phyloP scores from a whole-genome alignment of 2,888 invertebrate genomes.

The Nomada ferruginata region DNA sequence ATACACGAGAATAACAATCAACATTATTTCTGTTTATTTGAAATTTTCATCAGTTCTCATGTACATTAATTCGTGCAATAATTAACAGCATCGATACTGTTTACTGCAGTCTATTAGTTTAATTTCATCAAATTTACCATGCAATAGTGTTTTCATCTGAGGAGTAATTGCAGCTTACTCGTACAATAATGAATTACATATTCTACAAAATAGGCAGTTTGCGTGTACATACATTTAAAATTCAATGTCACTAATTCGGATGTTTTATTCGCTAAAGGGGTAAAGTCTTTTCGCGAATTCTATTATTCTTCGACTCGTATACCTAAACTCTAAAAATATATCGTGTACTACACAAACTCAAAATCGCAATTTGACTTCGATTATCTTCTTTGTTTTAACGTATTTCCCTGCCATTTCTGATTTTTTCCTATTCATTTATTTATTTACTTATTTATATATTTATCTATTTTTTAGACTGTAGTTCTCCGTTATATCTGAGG shows the following conservation, averaged over 20 bases:
- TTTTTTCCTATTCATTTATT: no score
- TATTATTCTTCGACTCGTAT: slow-evolving; percentile 1
- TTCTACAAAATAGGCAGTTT: slow-evolving; percentile 56
- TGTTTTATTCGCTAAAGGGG: slow-evolving; percentile 19
- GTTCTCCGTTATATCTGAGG: background rate
- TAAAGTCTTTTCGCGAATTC: slow-evolving; percentile 22
- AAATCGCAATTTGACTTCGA: slow-evolving; percentile 9
- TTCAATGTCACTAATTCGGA: slow-evolving; percentile 42
- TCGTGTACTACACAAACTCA: slow-evolving; percentile 9
- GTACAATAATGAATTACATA: slow-evolving; percentile 27
- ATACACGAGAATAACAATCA: slow-evolving; percentile 27
- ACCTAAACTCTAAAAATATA: slow-evolving; percentile 23
- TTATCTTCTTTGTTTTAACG: background rate
- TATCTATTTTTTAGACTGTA: background rate
- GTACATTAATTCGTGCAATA: slow-evolving; percentile 28
- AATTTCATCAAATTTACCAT: background rate
- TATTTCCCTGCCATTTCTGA: background rate
- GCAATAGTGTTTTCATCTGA: background rate
- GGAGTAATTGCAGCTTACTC: background rate
- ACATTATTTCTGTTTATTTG: slow-evolving; percentile 11
- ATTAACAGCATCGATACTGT: background rate
- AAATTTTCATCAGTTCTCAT: slow-evolving; percentile 8
- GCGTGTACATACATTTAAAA: slow-evolving; percentile 40
- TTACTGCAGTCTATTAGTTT: background rate
- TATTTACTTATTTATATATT: no score